Percentiles rank a stretch among this genome's conserved stretches.
phyloP scores from a whole-genome alignment of 2,113 vertebrate species.

The Spea bombifrons region DNA sequence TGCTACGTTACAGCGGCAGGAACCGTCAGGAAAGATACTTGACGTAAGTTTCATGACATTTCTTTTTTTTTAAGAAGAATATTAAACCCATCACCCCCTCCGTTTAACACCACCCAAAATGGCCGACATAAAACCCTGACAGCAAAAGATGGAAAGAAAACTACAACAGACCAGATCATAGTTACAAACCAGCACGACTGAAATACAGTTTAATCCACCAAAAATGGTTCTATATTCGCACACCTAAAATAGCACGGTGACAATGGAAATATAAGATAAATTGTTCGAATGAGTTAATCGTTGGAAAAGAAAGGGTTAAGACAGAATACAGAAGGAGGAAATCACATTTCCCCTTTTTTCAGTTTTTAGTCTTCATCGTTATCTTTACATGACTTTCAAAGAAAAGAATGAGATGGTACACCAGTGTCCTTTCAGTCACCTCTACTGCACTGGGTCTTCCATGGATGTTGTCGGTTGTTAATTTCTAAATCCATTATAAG shows the following conservation, averaged over 20 bases:
- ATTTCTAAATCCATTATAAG: slow-evolving; percentile 85
- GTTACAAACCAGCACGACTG: slow-evolving; percentile 64
- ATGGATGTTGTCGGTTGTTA: slow-evolving; percentile 67
- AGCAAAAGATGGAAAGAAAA: slow-evolving; percentile 62
- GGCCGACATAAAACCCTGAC: slow-evolving; percentile 66
- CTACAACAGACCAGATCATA: slow-evolving; percentile 57
- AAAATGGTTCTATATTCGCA: slow-evolving; percentile 67
- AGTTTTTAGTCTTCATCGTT: neutral
- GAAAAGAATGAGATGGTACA: slow-evolving; percentile 61
- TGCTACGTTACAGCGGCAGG: too few species aligned
- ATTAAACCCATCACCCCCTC: slow-evolving; percentile 53
- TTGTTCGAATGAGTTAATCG: slow-evolving; percentile 56
- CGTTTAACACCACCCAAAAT: slow-evolving; percentile 62
- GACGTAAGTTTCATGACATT: too few species aligned
- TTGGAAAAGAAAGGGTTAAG: slow-evolving; percentile 7
- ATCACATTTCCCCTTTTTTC: neutral
- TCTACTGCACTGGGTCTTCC: slow-evolving; percentile 59
- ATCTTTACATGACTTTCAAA: slow-evolving; percentile 41
- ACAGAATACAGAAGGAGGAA: slow-evolving; percentile 1
- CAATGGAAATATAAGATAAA: slow-evolving; percentile 59
- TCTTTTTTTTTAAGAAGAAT: slow-evolving; percentile 57
- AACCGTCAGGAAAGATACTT: too few species aligned
- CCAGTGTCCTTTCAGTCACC: slow-evolving; percentile 65
- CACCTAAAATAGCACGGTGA: slow-evolving; percentile 65
- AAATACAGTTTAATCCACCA: slow-evolving; percentile 57